A percentile compares a stretch with the other conserved stretches of the same genome.
Evolutionary conservation across 2,113 vertebrate species (phyloP).

Genomic region (Alosa alosa): DNA sequence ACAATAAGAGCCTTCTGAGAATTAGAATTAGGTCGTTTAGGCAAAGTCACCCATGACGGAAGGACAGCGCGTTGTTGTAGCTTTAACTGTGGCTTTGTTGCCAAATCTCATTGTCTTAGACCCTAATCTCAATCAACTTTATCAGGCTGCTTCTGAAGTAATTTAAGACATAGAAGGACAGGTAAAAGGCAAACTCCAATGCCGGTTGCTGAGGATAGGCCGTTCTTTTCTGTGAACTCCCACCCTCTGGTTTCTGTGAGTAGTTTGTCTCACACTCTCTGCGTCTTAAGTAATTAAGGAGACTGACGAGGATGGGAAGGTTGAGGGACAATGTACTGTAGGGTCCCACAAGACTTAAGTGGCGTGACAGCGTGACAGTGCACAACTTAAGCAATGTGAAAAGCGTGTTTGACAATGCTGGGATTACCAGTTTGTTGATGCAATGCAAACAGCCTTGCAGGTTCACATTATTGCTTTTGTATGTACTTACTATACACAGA

Average conservation of each 20-base stretch:
- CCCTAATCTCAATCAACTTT: background rate
- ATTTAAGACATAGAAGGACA: background rate
- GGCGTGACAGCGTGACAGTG: background rate
- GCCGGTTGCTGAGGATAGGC: background rate
- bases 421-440: background rate
- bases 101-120: background rate
- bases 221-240: background rate
- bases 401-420: background rate
- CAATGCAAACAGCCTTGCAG: background rate
- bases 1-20: background rate
- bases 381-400: background rate
- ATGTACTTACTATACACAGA: background rate
- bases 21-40: conserved; percentile 1
- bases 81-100: background rate
- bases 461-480: background rate
- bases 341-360: background rate
- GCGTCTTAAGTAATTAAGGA: background rate
- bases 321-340: background rate
- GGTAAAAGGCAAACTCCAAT: background rate
- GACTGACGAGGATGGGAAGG: background rate
- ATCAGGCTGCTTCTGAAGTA: background rate
- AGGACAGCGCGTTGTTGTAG: background rate
- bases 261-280: background rate
- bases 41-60: background rate
- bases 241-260: background rate